phyloP scores from a whole-genome alignment of 2,113 vertebrate genomes.

The Nycticorax nycticorax region DNA sequence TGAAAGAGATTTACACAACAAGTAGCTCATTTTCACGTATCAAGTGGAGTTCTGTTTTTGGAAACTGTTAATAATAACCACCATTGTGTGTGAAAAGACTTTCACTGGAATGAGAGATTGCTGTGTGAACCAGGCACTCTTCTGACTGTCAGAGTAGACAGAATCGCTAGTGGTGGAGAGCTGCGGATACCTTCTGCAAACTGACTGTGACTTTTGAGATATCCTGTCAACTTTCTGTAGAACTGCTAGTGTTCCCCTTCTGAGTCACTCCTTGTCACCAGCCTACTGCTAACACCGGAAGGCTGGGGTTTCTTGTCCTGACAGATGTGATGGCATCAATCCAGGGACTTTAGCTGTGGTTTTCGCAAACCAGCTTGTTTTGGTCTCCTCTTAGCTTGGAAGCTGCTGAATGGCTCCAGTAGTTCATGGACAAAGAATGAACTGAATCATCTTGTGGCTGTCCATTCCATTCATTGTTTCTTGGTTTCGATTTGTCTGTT shows the following conservation, averaged over 20 bases:
- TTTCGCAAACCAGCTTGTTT: neutral
- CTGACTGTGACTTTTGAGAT: neutral
- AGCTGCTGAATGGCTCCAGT: neutral
- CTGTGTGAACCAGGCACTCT: neutral
- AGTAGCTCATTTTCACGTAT: neutral
- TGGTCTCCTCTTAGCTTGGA: neutral
- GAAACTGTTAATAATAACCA: neutral
- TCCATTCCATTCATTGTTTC: neutral
- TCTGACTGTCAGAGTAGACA: neutral
- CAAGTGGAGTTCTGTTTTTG: constrained; percentile 18
- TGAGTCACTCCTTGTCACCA: neutral
- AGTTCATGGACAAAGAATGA: neutral
- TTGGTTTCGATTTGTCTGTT: constrained; percentile 44
- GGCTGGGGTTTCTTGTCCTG: neutral
- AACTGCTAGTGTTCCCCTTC: neutral
- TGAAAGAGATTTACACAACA: neutral
- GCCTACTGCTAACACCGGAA: neutral
- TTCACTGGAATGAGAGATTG: neutral
- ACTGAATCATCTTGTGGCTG: neutral
- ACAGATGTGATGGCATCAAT: neutral
- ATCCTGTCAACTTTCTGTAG: neutral
- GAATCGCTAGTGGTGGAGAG: neutral
- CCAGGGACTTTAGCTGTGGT: neutral
- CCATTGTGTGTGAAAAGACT: neutral
- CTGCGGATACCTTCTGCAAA: neutral